Percentiles rank a stretch among this genome's conserved stretches.
Evolutionary conservation across 2,797 vertebrate genomes (phyloP).

Genomic region (Poeciliopsis paucimaculata): DNA sequence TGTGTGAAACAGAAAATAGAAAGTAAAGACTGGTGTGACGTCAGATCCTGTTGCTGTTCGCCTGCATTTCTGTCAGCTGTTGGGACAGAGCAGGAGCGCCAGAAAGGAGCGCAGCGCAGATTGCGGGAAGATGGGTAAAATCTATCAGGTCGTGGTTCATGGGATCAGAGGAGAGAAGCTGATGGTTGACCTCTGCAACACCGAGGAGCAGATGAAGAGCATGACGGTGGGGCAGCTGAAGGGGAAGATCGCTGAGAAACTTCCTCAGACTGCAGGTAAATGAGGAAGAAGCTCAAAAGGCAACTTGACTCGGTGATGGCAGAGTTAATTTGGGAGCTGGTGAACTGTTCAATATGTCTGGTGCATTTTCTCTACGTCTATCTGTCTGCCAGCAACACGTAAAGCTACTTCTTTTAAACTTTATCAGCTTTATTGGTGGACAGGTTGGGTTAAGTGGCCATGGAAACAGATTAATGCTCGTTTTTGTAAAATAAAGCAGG

Average conservation of each 20-base stretch:
- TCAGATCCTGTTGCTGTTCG: background rate
- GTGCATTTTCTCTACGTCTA: background rate
- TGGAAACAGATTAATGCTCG: background rate
- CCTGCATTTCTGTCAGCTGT: background rate
- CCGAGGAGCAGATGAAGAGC: slow-evolving; percentile 57
- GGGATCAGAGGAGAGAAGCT: slow-evolving; percentile 59
- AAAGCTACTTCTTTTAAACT: background rate
- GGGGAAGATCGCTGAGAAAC: slow-evolving; percentile 48
- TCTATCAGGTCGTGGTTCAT: slow-evolving; percentile 63
- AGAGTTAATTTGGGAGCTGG: background rate
- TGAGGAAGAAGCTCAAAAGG: background rate
- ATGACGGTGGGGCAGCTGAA: slow-evolving; percentile 63
- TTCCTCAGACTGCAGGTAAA: slow-evolving; percentile 1
- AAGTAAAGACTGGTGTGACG: background rate
- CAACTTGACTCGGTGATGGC: background rate
- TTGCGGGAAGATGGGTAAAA: slow-evolving; percentile 65
- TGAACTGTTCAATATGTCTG: background rate
- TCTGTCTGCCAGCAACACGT: background rate
- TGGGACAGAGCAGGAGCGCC: accelerated
- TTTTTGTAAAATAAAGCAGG: background rate
- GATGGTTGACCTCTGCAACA: slow-evolving; percentile 57
- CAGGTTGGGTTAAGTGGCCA: background rate
- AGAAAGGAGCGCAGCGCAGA: background rate
- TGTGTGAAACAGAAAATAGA: background rate
- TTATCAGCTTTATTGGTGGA: background rate